Base-by-base conservation (phyloP, 2,113 vertebrate genomes). In the Atrichornis clamosus region DNA sequence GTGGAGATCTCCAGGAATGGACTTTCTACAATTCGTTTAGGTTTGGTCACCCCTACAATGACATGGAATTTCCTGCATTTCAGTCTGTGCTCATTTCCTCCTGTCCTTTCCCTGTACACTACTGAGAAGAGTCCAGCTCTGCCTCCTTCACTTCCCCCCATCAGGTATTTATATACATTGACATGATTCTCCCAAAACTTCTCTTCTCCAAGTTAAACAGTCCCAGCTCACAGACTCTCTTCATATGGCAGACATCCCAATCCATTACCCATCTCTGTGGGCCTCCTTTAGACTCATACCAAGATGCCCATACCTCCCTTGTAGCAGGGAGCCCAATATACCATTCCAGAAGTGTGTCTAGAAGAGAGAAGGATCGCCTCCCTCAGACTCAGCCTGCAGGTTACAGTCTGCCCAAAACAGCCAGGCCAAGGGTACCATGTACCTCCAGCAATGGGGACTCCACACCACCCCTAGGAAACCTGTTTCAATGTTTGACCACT, bases 291-390 rank as follows among this genome's bases (percentile, higher is more conserved):
- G 37, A 56, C 15, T 74, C 10, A 11, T 10, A 46, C 4, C 11
- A 60, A 46, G 18, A 35, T 0, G 2, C 4, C 10, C 44, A 19
- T 1, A 1, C 37, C 44, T 52, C 49, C 69, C 42, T 41, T 21
- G 15, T 21, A 24, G 9, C n/a, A 39, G 4, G 6, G 8, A 85
- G 37, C 22, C 30, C 30, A 42, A 30, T 42, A 37, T 8, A 64
- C 2, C 32, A 19, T 20, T 79, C 37, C 35, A 52, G 21, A 26
- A n/a, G n/a, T 24, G 28, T 19, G 14, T 7, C 60, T 28, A 50
- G 15, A 35, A 73, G 30, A 3, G 17, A 7, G 35, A 68, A 84
- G 11, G 41, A 74, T 60, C 41, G 56, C 8, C 15, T 69, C 27
- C 46, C 21, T 52, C 37, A 33, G 26, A 26, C 22, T 6, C 41